Evolutionary conservation across 2,888 invertebrate genomes (phyloP).

Genomic region (Metopia argyrocephala): DNA sequence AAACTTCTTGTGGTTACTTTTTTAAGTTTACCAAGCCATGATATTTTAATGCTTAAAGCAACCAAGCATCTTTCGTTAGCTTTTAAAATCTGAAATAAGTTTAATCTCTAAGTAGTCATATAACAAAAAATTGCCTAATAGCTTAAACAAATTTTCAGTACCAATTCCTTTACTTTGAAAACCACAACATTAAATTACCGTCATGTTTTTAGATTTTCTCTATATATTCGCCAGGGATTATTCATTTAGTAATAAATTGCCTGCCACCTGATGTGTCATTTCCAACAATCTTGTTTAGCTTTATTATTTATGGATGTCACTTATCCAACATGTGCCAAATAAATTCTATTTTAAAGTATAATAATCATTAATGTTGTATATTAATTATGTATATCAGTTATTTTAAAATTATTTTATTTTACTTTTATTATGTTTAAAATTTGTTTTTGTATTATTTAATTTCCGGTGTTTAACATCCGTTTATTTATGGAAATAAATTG

Average conservation of each 20-base stretch:
- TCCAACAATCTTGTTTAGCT: background rate
- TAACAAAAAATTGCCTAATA: too few species aligned
- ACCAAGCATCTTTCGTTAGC: too few species aligned
- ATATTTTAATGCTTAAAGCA: too few species aligned
- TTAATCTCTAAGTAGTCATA: too few species aligned
- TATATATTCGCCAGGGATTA: too few species aligned
- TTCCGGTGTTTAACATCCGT: constrained; percentile 42
- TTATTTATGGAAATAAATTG: constrained; percentile 36
- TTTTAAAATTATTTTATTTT: background rate
- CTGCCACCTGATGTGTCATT: background rate
- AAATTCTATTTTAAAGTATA: background rate
- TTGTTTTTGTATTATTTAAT: constrained; percentile 22
- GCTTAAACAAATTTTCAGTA: too few species aligned
- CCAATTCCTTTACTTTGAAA: too few species aligned
- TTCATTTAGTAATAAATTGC: constrained; percentile 4
- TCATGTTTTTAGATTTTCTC: too few species aligned
- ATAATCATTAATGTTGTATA: background rate
- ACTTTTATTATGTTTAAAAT: background rate
- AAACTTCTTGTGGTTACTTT: too few species aligned
- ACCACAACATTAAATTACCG: too few species aligned
- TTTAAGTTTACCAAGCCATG: too few species aligned
- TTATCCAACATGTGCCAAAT: background rate
- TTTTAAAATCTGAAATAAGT: too few species aligned
- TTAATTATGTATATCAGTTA: background rate
- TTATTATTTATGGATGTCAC: constrained; percentile 8